These are phyloP conservation scores for Panulirus ornatus DNA, from an alignment of 1,140 invertebrate genomes.

Conservation along the genomic window DNA sequence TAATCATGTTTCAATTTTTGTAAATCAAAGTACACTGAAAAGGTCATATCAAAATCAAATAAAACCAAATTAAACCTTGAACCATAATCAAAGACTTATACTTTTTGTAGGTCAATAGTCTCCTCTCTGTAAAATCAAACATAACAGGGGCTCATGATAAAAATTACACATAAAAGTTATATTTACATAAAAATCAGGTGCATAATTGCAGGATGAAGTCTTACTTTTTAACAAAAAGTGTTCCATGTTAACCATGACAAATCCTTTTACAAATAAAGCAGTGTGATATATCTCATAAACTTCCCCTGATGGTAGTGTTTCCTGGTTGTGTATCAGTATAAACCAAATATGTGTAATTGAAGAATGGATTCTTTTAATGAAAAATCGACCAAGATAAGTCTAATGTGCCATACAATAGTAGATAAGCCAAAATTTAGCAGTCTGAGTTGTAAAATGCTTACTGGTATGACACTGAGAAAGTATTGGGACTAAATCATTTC, in stretches of 20 bases:
- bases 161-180: no score
- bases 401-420: background rate
- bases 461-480: background rate
- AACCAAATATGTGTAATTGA: background rate
- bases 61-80: background rate
- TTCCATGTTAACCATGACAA: background rate
- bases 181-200: background rate
- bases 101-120: background rate
- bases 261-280: background rate
- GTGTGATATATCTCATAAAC: background rate
- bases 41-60: background rate
- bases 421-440: background rate
- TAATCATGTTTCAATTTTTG: background rate
- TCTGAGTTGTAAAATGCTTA: background rate
- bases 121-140: background rate
- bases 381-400: background rate
- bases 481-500: background rate
- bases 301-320: background rate
- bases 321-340: background rate
- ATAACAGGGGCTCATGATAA: no score
- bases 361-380: background rate
- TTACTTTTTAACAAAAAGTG: background rate
- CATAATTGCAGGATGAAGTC: no score
- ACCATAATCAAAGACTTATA: background rate
- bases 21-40: background rate